Conservation (phyloP, 2,797 vertebrate species). For the Oceanodroma leucorhoa region DNA sequence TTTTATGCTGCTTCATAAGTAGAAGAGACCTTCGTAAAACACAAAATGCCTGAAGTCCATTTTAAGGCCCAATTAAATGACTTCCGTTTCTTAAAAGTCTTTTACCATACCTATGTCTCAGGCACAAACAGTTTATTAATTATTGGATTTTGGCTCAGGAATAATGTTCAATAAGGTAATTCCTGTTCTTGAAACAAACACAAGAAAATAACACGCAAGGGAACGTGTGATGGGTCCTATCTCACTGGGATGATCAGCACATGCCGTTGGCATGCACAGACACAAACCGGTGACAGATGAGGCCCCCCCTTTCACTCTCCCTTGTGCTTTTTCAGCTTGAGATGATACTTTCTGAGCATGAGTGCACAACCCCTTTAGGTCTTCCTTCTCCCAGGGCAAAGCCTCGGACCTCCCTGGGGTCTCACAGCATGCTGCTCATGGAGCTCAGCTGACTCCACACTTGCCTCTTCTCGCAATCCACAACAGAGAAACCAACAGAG, state of each 20-base stretch:
- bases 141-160: background rate
- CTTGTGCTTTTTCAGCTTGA: background rate
- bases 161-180: background rate
- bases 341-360: background rate
- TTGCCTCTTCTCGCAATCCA: background rate
- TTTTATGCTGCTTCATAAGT: background rate
- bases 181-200: background rate
- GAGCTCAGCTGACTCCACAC: background rate
- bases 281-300: too few species aligned
- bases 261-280: background rate
- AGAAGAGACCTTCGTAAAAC: background rate
- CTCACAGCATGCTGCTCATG: accelerated
- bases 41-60: background rate
- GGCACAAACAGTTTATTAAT: background rate
- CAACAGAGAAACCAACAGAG: background rate
- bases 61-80: background rate
- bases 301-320: too few species aligned
- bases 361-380: accelerated
- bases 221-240: accelerated
- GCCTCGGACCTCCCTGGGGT: background rate
- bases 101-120: background rate
- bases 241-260: background rate
- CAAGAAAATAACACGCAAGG: accelerated
- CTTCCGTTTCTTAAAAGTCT: background rate
- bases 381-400: background rate